Base-by-base conservation (phyloP, 2,797 vertebrate genomes). In the Heterohyrax brucei region DNA sequence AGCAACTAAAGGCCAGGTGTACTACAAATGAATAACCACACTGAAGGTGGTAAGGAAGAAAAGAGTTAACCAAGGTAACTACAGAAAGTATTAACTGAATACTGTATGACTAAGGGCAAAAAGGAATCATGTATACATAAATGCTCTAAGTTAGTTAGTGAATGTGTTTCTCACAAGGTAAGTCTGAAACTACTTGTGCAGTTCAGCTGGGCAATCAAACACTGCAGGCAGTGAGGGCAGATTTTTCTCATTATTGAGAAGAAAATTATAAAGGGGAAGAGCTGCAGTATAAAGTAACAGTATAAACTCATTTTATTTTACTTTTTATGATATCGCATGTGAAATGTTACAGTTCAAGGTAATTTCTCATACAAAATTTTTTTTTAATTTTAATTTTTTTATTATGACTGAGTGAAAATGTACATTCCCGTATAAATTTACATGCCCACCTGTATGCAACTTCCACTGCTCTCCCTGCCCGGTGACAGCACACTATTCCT, bases 31-130 rank as follows among this genome's bases (percentile, higher is more conserved):
- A 92, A 24, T 77, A 87, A 64, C 59, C 18, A 59, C 61, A 46
- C 5, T 77, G 53, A 92, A 73, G 39, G 24, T 26, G 75, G 9
- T 21, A 13, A 88, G 22, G 68, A 77, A 79, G 73, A 50, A 56
- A 56, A 56, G 53, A 56, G 16, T 16, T 4, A 56, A 56, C 53
- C 53, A 73, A 82, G 61, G n/a, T 44, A 9, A 66, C 26, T 50
- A 56, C 79, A 70, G 79, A 56, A 95, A 91, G 33, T 48, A 91
- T 83, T 61, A 81, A 79, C 33, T 73, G 64, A 53, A 93, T 86
- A 28, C 24, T 62, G 22, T 33, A 48, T 44, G 16, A 10, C 30
- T 70, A 6, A 64, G 70, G 64, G 46, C 24, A 56, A 62, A 76
- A 82, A 44, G 39, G 39, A 82, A 21, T 46, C n/a, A n/a, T n/a